Conservation (phyloP, 2,888 invertebrate species). For the Balanococcus diminutus region DNA sequence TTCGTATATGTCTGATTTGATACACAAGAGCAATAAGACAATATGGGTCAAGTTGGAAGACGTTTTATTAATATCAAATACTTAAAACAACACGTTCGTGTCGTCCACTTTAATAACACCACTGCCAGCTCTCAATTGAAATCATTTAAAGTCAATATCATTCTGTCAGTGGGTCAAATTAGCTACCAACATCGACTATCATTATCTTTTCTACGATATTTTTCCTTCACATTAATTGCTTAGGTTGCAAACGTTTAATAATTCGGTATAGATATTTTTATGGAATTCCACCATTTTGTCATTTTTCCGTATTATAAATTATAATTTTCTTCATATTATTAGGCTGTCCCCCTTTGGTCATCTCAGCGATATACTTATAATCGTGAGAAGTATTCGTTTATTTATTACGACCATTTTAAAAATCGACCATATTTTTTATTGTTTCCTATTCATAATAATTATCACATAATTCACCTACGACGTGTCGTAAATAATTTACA, state of each 20-base stretch:
- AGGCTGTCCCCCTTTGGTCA: not conserved
- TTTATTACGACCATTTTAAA: not conserved
- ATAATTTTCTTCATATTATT: not conserved
- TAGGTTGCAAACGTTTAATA: not conserved
- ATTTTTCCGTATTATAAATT: not conserved
- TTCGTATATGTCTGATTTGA: not conserved
- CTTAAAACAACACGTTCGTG: not conserved
- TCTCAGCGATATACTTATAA: not conserved
- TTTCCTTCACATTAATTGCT: not conserved
- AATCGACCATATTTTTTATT: not conserved
- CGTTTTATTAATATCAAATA: not conserved
- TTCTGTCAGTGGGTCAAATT: constrained; percentile 14
- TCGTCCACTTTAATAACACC: not conserved
- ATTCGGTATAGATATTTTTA: not conserved
- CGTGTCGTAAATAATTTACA: not conserved
- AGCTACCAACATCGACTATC: not conserved
- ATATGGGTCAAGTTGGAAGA: not conserved
- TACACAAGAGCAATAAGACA: not conserved
- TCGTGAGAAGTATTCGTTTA: not conserved
- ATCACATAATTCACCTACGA: not conserved
- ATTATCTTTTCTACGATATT: not conserved
- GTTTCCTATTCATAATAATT: not conserved
- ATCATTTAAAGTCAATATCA: not conserved
- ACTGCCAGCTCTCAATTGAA: not conserved
- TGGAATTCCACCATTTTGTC: not conserved